Percentiles rank a stretch among this genome's conserved stretches.
Evolutionary conservation across 2,113 vertebrate species (phyloP).

Genomic region (Paratilapia polleni): DNA sequence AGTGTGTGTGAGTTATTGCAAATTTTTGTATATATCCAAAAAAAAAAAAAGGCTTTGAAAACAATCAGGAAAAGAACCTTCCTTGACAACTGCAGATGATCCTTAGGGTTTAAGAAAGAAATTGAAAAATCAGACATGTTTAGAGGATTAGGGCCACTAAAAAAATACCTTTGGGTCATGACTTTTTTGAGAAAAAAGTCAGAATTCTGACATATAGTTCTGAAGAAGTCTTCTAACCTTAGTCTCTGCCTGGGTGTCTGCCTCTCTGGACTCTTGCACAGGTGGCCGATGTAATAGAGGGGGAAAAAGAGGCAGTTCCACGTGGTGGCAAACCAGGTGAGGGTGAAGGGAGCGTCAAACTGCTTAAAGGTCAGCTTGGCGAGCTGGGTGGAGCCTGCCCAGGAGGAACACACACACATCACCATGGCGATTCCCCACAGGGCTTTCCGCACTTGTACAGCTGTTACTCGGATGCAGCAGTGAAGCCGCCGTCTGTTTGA

Average conservation of each 20-base stretch:
- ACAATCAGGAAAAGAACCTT: too few species aligned
- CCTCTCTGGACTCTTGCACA: conserved; percentile 90
- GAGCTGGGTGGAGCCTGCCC: conserved; percentile 93
- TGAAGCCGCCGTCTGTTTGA: conserved; percentile 73
- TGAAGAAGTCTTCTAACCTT: conserved; percentile 82
- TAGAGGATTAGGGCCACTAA: too few species aligned
- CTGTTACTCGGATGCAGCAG: conserved; percentile 84
- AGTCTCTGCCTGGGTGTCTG: conserved; percentile 91
- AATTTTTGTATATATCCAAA: too few species aligned
- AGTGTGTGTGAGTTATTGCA: too few species aligned
- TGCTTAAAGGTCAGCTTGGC: conserved; percentile 92
- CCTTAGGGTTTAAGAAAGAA: too few species aligned
- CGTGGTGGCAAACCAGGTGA: conserved; percentile 96
- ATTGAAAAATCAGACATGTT: too few species aligned
- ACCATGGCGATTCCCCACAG: conserved; percentile 91
- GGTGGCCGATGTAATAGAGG: conserved; percentile 90
- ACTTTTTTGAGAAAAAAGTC: too few species aligned
- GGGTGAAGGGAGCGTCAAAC: conserved; percentile 92
- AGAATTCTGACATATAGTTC: too few species aligned
- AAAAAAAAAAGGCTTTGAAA: too few species aligned
- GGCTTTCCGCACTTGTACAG: conserved; percentile 83
- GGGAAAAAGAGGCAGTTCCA: conserved; percentile 98
- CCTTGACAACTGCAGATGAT: too few species aligned
- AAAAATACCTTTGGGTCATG: too few species aligned
- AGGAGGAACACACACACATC: conserved; percentile 92